Percentiles rank a stretch among this genome's conserved stretches.
phyloP scores from a whole-genome alignment of 2,113 vertebrate genomes.

The Melanocharis versteri region DNA sequence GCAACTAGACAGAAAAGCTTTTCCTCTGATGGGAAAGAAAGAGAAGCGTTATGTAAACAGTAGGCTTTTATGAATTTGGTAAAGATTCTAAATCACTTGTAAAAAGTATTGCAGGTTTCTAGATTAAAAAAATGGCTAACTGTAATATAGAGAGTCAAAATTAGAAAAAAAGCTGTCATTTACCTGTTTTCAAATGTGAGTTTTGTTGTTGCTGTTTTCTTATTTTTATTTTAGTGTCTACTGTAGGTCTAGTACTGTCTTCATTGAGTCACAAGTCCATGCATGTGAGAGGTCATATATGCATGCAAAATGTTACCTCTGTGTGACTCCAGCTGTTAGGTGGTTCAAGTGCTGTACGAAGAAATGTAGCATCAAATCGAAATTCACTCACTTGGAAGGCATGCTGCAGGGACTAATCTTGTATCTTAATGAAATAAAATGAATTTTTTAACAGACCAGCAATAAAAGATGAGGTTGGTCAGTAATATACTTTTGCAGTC shows the following conservation, averaged over 20 bases:
- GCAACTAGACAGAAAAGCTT: not conserved
- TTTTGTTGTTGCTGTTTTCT: not conserved
- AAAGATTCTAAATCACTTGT: not conserved
- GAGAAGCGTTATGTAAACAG: not conserved
- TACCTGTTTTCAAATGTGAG: not conserved
- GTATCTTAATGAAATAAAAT: not conserved
- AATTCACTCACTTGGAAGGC: not conserved
- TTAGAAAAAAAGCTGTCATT: not conserved
- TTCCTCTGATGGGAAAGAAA: not conserved
- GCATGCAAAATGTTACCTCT: not conserved
- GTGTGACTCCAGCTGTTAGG: not conserved
- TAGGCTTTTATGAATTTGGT: not conserved
- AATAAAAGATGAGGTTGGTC: not conserved
- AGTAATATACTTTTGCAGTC: not conserved
- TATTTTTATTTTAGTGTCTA: not conserved
- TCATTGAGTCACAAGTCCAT: not conserved
- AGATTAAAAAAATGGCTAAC: not conserved
- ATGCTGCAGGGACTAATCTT: not conserved
- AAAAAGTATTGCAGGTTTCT: not conserved
- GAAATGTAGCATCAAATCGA: not conserved
- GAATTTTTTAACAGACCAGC: not conserved
- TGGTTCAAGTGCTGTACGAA: not conserved
- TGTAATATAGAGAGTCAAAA: not conserved
- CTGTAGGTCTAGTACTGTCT: not conserved
- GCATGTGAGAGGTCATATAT: not conserved